Evolutionary conservation across 2,797 vertebrate species (phyloP).

Genomic region (Potorous gilbertii): DNA sequence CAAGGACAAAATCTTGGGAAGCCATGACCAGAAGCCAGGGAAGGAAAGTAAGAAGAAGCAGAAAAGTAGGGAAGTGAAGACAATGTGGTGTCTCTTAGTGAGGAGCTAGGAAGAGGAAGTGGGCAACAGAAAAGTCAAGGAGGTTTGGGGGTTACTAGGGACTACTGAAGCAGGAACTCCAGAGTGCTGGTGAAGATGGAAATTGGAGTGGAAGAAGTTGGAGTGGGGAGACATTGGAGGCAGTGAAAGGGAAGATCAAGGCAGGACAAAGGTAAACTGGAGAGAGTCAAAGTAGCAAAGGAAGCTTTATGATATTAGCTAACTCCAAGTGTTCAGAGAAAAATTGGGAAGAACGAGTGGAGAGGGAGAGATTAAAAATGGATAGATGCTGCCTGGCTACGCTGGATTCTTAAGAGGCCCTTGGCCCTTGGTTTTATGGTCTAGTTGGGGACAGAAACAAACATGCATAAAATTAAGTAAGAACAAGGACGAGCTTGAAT

Average conservation of each 20-base stretch:
- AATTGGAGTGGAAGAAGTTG: not conserved
- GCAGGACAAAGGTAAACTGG: not conserved
- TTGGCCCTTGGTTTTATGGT: not conserved
- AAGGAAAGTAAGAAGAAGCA: not conserved
- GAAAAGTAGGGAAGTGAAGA: not conserved
- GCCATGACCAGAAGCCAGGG: not conserved
- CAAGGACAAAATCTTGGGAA: not conserved
- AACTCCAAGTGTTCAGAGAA: not conserved
- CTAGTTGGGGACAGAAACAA: not conserved
- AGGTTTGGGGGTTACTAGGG: not conserved
- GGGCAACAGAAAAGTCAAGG: not conserved
- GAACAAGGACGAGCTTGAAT: conserved; percentile 14
- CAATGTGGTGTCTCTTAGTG: not conserved
- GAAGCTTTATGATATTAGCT: not conserved
- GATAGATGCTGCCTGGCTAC: not conserved
- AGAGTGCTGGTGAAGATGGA: not conserved
- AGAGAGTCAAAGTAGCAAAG: not conserved
- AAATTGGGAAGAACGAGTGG: not conserved
- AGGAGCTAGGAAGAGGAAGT: not conserved
- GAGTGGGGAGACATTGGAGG: not conserved
- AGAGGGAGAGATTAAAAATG: not conserved
- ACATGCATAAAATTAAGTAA: not conserved
- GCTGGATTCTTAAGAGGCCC: not conserved
- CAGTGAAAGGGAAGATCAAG: not conserved
- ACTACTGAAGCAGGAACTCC: not conserved